phyloP scores from a whole-genome alignment of 2,888 invertebrate genomes.

The Scaeva pyrastri region DNA sequence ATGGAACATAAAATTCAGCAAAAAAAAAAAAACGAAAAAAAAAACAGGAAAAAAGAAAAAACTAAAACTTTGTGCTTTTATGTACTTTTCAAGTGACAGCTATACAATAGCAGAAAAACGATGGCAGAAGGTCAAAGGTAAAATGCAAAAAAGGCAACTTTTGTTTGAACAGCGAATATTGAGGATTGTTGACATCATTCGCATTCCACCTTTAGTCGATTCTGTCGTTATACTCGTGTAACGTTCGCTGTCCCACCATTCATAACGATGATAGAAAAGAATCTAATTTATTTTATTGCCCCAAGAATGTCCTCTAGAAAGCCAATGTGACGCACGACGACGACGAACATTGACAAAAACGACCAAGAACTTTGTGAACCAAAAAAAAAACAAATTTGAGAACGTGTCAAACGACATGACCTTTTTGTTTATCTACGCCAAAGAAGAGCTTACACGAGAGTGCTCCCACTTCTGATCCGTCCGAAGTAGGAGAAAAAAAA shows the following conservation, averaged over 20 bases:
- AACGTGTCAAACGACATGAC: slow-evolving; percentile 69
- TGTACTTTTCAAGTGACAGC: not conserved
- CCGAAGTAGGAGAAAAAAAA: slow-evolving; percentile 1
- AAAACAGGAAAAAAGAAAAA: slow-evolving; percentile 11
- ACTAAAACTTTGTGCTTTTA: slow-evolving; percentile 14
- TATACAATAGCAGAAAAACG: not conserved
- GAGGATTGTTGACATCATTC: slow-evolving; percentile 34
- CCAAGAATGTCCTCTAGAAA: slow-evolving; percentile 15
- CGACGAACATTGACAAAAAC: not conserved
- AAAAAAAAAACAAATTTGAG: slow-evolving; percentile 51
- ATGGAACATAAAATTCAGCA: not conserved
- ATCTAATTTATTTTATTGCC: slow-evolving; percentile 73
- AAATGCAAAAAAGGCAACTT: slow-evolving; percentile 35
- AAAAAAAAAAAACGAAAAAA: not conserved
- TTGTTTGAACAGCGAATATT: slow-evolving; percentile 42
- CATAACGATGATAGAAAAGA: slow-evolving; percentile 52
- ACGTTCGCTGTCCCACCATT: slow-evolving; percentile 7
- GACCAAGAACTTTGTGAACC: slow-evolving; percentile 40
- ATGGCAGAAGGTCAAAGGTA: slow-evolving; percentile 4
- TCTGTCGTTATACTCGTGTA: not conserved
- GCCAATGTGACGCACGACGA: not conserved
- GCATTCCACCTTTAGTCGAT: slow-evolving; percentile 12
- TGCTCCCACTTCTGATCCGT: slow-evolving; percentile 31
- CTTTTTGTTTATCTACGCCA: slow-evolving; percentile 49
- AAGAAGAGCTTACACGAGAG: not conserved